These are phyloP conservation scores for Netelia melanura DNA, from an alignment of 2,888 invertebrate genomes.

Conservation along the genomic window DNA sequence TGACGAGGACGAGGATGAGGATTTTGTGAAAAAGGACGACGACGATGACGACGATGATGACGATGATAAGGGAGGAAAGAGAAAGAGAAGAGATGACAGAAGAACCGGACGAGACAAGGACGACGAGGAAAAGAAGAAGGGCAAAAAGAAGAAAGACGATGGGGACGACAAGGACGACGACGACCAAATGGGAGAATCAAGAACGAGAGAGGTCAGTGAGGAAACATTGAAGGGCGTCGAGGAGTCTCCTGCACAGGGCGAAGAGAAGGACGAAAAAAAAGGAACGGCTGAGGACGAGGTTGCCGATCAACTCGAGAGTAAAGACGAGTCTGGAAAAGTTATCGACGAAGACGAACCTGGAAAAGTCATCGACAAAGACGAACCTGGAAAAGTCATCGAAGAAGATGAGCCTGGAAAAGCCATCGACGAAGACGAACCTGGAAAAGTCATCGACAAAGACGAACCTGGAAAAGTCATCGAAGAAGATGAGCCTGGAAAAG, in stretches of 20 bases:
- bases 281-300: conserved; percentile 10
- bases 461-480: conserved; percentile 1
- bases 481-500: not conserved
- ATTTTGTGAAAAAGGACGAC: conserved; percentile 34
- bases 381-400: conserved; percentile 4
- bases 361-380: conserved; percentile 12
- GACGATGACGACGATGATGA: conserved; percentile 34
- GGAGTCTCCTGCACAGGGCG: conserved; percentile 24
- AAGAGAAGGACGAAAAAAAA: conserved; percentile 44
- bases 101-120: conserved; percentile 28
- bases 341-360: conserved; percentile 31
- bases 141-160: conserved; percentile 17
- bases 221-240: conserved; percentile 2
- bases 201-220: conserved; percentile 5
- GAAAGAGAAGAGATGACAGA: conserved; percentile 20
- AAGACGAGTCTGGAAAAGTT: conserved; percentile 46
- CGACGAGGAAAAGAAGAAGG: conserved; percentile 19
- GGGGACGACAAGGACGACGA: conserved; percentile 24
- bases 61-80: conserved; percentile 40
- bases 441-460: not conserved
- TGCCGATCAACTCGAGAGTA: conserved; percentile 49
- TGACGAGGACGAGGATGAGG: conserved; percentile 63
- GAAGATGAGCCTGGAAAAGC: not conserved
- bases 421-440: conserved; percentile 26
- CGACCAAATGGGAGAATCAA: conserved; percentile 30